Base-by-base conservation (phyloP, 2,113 vertebrate species). In the Chitala chitala region DNA sequence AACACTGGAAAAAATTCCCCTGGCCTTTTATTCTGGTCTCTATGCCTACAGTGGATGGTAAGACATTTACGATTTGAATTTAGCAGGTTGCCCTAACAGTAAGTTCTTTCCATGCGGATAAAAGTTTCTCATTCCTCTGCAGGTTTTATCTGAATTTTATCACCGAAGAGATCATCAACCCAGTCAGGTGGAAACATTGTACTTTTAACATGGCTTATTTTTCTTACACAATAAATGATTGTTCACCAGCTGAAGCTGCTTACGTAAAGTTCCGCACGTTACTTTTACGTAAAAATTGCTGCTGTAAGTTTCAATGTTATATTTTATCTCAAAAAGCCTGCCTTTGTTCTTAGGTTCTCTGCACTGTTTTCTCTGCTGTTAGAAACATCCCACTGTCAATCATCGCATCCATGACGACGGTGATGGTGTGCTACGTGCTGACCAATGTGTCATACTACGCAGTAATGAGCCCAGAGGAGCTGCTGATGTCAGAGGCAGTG, bases 31-130 rank as follows among this genome's bases (percentile, higher is more conserved):
- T 1, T 91, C 92, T 4, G 94, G 93, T 70, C 89, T 96, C 42
- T 96, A 95, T 53, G 94, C 94, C 0, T 96, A 93, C 48, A 88
- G 89, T 9, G 94, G 94, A 89, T 96, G 94, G 94, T 96, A 89
- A 76, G 90, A 80, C 26, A 61, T 1, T n/a, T 5, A 59, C 31
- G 48, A 54, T n/a, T 7, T 63, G 15, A 12, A 24, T 65, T 36
- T 31, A 13, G 4, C 1, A 31, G 31, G 15, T 20, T 12, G n/a
- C n/a, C n/a, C 3, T 36, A 40, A 50, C 17, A 33, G 1, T 31
- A 58, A 26, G 26, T 15, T 33, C 22, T 42, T 2, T 54, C 17
- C 44, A 6, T 69, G 40, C 42, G 4, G 8, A 9, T 20, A 22
- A 4, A 36, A 46, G 15, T 58, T 50, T 8, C 17, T 68, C 74